These are phyloP conservation scores for Drosophila testacea DNA, from an alignment of 2,888 invertebrate species.

Conservation along the genomic window DNA sequence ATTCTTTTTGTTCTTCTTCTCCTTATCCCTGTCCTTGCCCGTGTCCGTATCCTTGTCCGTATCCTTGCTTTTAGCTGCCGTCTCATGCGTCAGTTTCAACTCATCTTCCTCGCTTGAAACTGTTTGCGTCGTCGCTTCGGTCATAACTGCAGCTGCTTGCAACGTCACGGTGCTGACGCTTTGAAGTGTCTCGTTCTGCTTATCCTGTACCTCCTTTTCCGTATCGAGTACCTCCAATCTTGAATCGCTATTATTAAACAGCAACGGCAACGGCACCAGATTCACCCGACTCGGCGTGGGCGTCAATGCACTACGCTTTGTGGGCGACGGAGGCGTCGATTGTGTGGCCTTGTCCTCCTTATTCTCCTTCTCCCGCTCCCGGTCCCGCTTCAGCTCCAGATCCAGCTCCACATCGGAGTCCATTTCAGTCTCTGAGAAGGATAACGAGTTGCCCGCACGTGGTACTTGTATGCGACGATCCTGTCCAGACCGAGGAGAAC, in stretches of 20 bases:
- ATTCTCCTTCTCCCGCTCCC: slow-evolving; percentile 71
- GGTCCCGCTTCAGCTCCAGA: slow-evolving; percentile 75
- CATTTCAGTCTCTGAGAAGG: slow-evolving; percentile 93
- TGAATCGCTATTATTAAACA: neutral
- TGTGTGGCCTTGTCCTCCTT: slow-evolving; percentile 68
- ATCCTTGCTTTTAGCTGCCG: neutral
- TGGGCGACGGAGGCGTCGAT: slow-evolving; percentile 62
- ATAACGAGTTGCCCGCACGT: slow-evolving; percentile 91
- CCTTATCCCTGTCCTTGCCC: neutral
- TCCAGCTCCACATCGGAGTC: slow-evolving; percentile 88
- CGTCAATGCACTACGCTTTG: slow-evolving; percentile 38
- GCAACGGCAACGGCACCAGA: slow-evolving; percentile 3
- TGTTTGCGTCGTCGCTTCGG: slow-evolving; percentile 43
- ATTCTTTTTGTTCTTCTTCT: neutral
- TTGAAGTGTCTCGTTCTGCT: neutral
- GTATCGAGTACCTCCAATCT: neutral
- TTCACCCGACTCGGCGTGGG: slow-evolving; percentile 37
- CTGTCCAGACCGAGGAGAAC: slow-evolving; percentile 38
- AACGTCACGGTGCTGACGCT: slow-evolving; percentile 9
- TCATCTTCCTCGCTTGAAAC: slow-evolving; percentile 6
- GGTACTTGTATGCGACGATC: slow-evolving; percentile 85
- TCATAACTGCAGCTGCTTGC: slow-evolving; percentile 1
- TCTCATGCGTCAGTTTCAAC: neutral
- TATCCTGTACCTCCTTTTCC: slow-evolving; percentile 1
- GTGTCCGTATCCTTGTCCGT: neutral